These are phyloP conservation scores for Sebastes alutus DNA, from an alignment of 2,797 vertebrate species.

Conservation along the genomic window DNA sequence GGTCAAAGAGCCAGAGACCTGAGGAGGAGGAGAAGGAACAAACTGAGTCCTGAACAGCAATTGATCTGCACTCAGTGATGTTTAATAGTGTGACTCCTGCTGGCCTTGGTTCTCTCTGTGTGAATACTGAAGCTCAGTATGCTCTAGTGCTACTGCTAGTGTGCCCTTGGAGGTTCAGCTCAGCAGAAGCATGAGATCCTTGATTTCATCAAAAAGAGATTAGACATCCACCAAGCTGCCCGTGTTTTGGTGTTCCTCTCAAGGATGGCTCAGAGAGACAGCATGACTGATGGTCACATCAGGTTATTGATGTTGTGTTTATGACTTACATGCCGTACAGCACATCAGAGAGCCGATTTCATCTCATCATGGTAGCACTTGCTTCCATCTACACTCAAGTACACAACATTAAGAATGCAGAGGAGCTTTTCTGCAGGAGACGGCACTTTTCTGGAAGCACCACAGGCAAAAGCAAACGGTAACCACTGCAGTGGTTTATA, in stretches of 20 bases:
- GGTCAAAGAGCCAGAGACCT: constrained; percentile 57
- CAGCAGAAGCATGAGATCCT: constrained; percentile 12
- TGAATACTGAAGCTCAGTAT: background rate
- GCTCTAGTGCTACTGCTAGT: background rate
- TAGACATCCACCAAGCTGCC: constrained; percentile 16
- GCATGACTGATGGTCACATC: constrained; percentile 24
- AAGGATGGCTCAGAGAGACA: background rate
- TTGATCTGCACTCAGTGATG: constrained; percentile 50
- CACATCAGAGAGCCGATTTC: constrained; percentile 23
- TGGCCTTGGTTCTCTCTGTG: constrained; percentile 10
- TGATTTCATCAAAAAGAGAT: constrained; percentile 38
- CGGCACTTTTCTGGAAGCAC: constrained; percentile 55
- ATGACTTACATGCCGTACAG: constrained; percentile 27
- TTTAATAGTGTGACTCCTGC: constrained; percentile 35
- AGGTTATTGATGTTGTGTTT: constrained; percentile 25
- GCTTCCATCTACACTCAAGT: background rate
- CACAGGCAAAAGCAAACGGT: constrained; percentile 25
- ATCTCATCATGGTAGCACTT: background rate
- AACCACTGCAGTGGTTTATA: constrained; percentile 11
- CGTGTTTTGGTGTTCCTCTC: background rate
- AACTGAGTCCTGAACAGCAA: constrained; percentile 33
- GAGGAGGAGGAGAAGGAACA: constrained; percentile 12
- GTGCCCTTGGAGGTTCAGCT: constrained; percentile 20
- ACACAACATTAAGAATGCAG: constrained; percentile 48
- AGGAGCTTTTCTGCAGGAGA: constrained; percentile 41